Percentiles rank a stretch among this genome's conserved stretches.
phyloP scores from a whole-genome alignment of 2,888 invertebrate species.

The Xylota segnis region DNA sequence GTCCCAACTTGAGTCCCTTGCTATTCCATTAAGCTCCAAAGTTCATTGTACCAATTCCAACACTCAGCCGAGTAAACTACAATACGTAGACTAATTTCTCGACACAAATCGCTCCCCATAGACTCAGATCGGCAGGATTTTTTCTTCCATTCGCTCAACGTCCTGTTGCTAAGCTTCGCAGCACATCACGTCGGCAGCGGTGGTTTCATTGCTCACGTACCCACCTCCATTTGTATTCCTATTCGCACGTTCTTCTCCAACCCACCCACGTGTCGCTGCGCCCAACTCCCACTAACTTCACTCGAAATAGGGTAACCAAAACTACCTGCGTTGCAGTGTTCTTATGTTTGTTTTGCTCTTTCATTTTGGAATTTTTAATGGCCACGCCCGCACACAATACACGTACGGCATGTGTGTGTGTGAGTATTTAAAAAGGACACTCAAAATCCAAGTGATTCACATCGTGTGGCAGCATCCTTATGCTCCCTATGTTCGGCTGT shows the following conservation, averaged over 20 bases:
- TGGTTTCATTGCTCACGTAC: constrained; percentile 43
- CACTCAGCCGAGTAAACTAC: neutral
- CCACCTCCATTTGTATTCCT: constrained; percentile 8
- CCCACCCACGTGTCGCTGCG: constrained; percentile 3
- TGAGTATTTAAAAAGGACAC: constrained; percentile 41
- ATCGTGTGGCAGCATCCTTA: neutral
- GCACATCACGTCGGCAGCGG: neutral
- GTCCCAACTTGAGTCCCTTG: no score
- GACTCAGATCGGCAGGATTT: neutral
- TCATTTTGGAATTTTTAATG: constrained; percentile 25
- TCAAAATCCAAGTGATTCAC: constrained; percentile 37
- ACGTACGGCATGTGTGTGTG: neutral
- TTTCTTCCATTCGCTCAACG: neutral
- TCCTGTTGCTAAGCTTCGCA: neutral
- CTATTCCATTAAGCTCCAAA: no score
- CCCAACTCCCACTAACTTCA: neutral
- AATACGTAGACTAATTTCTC: neutral
- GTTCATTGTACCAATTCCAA: no score
- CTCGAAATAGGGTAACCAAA: neutral
- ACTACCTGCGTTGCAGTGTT: constrained; percentile 14
- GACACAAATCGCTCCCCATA: neutral
- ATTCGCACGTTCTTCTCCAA: constrained; percentile 19
- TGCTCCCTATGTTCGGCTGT: no score
- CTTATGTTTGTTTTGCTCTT: constrained; percentile 17
- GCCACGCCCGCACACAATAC: constrained; percentile 47